These are phyloP conservation scores for Meandrina meandrites DNA, from an alignment of 92 coral and sea anemone genomes.

Conservation along the genomic window DNA sequence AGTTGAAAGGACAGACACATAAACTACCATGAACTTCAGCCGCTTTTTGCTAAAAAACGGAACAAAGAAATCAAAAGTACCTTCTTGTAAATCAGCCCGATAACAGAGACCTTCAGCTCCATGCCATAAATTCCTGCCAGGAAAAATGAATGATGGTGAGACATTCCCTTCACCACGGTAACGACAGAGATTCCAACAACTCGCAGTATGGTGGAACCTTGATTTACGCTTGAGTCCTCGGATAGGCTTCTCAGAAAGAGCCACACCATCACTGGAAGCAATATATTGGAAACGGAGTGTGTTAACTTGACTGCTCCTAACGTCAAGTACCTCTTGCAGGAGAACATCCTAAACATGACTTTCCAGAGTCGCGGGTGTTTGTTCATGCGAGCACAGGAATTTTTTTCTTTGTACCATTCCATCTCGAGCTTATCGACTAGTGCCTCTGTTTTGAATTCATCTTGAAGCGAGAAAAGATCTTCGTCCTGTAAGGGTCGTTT, in stretches of 20 bases:
- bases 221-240: neutral
- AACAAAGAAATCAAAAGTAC: conserved; percentile 10
- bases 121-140: conserved; percentile 25
- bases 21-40: neutral
- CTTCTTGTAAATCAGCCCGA: conserved; percentile 62
- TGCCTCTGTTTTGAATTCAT: conserved; percentile 39
- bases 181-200: conserved; percentile 28
- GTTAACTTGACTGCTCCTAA: conserved; percentile 6
- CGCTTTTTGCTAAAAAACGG: neutral
- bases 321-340: conserved; percentile 3
- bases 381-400: neutral
- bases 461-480: conserved; percentile 42
- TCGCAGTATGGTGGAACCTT: neutral
- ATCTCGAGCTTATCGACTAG: conserved; percentile 28
- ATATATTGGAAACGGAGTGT: conserved; percentile 9
- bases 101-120: conserved; percentile 50
- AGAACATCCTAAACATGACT: conserved; percentile 40
- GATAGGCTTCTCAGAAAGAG: conserved; percentile 25
- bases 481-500: conserved; percentile 42
- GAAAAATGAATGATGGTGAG: conserved; percentile 37
- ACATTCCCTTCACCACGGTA: conserved; percentile 26
- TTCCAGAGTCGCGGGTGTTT: conserved; percentile 41
- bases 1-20: neutral
- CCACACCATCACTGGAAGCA: conserved; percentile 32
- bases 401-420: conserved; percentile 35